phyloP scores from a whole-genome alignment of 2,888 invertebrate genomes.

The Oconnorella tubifera region DNA sequence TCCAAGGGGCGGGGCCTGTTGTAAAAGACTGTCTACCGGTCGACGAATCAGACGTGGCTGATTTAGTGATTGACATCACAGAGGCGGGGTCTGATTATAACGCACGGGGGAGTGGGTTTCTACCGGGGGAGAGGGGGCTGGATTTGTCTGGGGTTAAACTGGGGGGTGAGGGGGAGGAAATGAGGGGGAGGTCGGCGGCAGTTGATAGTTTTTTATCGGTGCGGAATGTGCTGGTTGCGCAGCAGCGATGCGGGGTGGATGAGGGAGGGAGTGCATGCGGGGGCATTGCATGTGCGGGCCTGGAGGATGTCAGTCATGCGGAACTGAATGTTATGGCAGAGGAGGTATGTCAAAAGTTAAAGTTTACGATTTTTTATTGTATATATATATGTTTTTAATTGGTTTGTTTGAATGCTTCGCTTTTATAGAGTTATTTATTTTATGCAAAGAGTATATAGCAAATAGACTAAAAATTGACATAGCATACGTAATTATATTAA shows the following conservation, averaged over 20 bases:
- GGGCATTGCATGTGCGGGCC: background rate
- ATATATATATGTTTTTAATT: no score
- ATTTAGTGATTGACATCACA: conserved; percentile 34
- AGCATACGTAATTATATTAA: no score
- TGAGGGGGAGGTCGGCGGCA: conserved; percentile 1
- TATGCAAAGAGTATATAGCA: background rate
- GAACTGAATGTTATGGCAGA: conserved; percentile 30
- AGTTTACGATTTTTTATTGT: no score
- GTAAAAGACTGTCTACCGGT: no score
- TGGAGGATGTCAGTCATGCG: conserved; percentile 10
- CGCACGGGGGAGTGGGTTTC: background rate
- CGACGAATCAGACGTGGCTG: conserved; percentile 37
- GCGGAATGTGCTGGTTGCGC: background rate
- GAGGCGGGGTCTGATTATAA: background rate
- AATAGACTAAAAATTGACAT: background rate
- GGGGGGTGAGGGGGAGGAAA: background rate
- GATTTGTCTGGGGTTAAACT: background rate
- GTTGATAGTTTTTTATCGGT: background rate
- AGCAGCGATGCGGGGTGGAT: no score
- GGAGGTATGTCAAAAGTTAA: conserved; percentile 18
- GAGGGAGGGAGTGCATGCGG: background rate
- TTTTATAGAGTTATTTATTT: background rate
- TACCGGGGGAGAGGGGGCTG: background rate
- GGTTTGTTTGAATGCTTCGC: background rate
- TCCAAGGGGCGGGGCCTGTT: no score